Conservation (phyloP, 1,140 invertebrate species). For the Carposina sasakii region DNA sequence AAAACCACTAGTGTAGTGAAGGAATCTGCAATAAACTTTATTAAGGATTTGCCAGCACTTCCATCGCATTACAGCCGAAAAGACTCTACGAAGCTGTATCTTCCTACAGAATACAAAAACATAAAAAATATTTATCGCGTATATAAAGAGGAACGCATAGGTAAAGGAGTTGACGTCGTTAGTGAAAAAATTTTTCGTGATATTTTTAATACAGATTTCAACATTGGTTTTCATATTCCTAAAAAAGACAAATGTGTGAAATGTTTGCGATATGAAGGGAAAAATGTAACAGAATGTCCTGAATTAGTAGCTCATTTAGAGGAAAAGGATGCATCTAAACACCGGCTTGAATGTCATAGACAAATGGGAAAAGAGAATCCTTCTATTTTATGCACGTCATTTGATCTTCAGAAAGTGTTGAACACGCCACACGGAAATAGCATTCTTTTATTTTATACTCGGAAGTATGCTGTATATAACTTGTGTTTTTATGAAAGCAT, state of each 20-base stretch:
- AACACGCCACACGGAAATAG: background rate
- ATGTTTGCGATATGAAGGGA: background rate
- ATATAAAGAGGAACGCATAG: constrained; percentile 17
- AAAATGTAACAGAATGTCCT: background rate
- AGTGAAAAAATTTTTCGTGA: constrained; percentile 26
- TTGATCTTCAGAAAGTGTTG: background rate
- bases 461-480: constrained; percentile 25
- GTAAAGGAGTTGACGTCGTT: constrained; percentile 16
- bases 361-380: constrained; percentile 2
- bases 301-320: background rate
- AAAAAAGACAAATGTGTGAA: constrained; percentile 34
- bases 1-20: constrained; percentile 13
- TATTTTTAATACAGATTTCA: constrained; percentile 29
- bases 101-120: constrained; percentile 25
- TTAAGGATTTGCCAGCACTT: constrained; percentile 25
- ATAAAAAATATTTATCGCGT: constrained; percentile 17
- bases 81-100: constrained; percentile 20
- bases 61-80: constrained; percentile 29
- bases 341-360: background rate
- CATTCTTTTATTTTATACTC: constrained; percentile 21
- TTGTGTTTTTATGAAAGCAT: constrained; percentile 18
- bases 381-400: constrained; percentile 4
- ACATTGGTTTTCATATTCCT: constrained; percentile 33
- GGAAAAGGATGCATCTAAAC: constrained; percentile 15
- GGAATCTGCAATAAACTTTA: constrained; percentile 13